A percentile compares a stretch with the other conserved stretches of the same genome.
Evolutionary conservation across 2,888 invertebrate species (phyloP).

Genomic region (Leucoma salicis): DNA sequence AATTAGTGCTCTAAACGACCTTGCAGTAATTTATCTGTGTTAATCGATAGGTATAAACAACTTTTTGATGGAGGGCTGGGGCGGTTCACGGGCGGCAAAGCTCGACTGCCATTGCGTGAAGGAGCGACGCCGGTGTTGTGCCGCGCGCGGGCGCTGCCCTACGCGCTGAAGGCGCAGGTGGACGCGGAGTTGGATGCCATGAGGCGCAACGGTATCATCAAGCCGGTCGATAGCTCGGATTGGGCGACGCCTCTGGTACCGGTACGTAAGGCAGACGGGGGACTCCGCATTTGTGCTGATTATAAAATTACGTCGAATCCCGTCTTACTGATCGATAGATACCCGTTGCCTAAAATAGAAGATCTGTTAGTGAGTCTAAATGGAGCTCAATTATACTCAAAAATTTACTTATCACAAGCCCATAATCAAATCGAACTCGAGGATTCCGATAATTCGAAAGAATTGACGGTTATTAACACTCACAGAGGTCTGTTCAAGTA

Average conservation of each 20-base stretch:
- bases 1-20: neutral
- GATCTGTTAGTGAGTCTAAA: constrained; percentile 2
- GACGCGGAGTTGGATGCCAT: constrained; percentile 3
- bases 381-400: too few species aligned
- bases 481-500: too few species aligned
- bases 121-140: constrained; percentile 22
- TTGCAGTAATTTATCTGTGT: constrained; percentile 4
- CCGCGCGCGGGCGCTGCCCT: constrained; percentile 28
- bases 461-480: too few species aligned
- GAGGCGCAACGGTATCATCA: constrained; percentile 27
- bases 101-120: constrained; percentile 17
- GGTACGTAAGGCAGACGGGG: constrained; percentile 27
- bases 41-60: constrained; percentile 18
- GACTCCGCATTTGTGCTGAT: constrained; percentile 28
- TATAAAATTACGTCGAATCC: constrained; percentile 25
- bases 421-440: too few species aligned
- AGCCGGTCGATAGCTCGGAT: constrained; percentile 32
- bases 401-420: too few species aligned
- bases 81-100: constrained; percentile 17
- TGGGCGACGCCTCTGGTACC: constrained; percentile 30
- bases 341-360: constrained; percentile 4
- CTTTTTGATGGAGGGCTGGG: constrained; percentile 23
- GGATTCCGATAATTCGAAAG: too few species aligned
- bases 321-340: constrained; percentile 7
- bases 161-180: constrained; percentile 17